phyloP scores from a whole-genome alignment of 2,797 vertebrate genomes.

The Heteromormyrus szaboi region DNA sequence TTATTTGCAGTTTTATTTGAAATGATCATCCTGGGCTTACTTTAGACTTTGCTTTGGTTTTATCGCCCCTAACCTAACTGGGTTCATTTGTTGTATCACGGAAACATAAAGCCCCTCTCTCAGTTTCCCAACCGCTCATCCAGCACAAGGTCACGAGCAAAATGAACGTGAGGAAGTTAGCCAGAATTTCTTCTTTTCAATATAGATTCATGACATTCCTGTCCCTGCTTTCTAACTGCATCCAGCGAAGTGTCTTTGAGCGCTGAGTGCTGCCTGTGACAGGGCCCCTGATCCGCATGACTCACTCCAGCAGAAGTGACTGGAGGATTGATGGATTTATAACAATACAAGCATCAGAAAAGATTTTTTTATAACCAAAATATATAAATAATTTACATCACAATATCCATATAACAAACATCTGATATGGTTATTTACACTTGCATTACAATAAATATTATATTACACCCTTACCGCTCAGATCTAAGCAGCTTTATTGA shows the following conservation, averaged over 20 bases:
- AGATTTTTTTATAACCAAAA: neutral
- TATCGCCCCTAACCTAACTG: neutral
- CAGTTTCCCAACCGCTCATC: neutral
- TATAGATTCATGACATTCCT: neutral
- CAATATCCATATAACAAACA: neutral
- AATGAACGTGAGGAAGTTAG: neutral
- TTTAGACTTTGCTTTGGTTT: neutral
- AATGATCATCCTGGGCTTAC: neutral
- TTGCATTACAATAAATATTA: neutral
- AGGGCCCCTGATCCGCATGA: neutral
- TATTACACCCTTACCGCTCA: neutral
- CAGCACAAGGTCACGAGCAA: neutral
- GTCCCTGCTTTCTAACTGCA: neutral
- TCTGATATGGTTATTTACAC: neutral
- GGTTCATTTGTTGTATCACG: neutral
- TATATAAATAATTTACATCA: neutral
- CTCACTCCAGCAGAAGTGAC: neutral
- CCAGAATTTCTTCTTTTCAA: neutral
- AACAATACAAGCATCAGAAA: neutral
- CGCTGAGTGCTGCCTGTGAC: neutral
- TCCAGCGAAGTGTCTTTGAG: neutral
- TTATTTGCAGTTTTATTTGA: neutral
- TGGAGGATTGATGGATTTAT: neutral
- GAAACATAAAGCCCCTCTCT: neutral
- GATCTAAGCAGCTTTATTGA: neutral